Evolutionary conservation across 2,888 invertebrate species (phyloP).

Genomic region (Cancer borealis): DNA sequence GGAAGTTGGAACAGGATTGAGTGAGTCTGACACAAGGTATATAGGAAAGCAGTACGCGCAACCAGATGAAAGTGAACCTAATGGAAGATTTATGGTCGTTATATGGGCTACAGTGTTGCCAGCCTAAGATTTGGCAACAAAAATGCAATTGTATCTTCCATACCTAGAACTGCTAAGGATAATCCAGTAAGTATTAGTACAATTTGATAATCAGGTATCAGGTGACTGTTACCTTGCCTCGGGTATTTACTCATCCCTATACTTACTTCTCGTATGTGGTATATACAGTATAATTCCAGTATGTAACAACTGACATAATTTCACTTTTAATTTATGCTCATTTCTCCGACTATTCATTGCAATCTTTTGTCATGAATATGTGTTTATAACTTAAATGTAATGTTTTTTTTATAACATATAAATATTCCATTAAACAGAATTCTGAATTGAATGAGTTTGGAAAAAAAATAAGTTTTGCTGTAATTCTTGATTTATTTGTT

Average conservation of each 20-base stretch:
- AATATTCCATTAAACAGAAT: not conserved
- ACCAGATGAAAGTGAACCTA: not conserved
- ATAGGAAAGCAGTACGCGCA: not conserved
- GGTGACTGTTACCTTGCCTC: not conserved
- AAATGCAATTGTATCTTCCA: conserved; percentile 55
- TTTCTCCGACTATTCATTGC: not conserved
- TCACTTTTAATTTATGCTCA: not conserved
- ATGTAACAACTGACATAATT: not conserved
- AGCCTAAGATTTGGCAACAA: conserved; percentile 20
- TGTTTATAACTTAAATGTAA: not conserved
- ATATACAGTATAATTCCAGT: not conserved
- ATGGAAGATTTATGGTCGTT: not conserved
- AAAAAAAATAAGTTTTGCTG: not conserved
- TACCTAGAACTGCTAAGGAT: conserved; percentile 34
- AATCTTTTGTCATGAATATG: not conserved
- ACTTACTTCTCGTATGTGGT: not conserved
- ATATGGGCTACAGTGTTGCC: conserved; percentile 63
- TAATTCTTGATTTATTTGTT: not conserved
- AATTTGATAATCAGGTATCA: not conserved
- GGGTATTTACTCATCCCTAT: not conserved
- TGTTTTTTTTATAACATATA: not conserved
- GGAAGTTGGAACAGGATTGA: conserved; percentile 6
- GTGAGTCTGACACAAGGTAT: not conserved
- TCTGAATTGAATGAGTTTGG: not conserved
- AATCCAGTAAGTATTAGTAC: not conserved